Conservation (phyloP, 2,113 vertebrate genomes). For the Aspidoscelis tigris region DNA sequence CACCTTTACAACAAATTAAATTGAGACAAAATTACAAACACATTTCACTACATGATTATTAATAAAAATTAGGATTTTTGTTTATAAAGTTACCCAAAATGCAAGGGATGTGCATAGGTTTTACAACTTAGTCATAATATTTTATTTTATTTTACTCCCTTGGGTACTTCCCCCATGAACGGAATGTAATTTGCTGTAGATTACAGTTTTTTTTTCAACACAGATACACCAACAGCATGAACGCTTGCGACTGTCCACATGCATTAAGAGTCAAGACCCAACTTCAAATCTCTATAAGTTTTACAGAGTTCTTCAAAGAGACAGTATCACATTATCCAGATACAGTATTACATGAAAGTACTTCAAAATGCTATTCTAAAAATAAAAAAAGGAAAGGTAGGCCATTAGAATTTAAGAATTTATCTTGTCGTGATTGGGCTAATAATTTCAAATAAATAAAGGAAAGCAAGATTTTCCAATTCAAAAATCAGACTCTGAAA, state of each 20-base stretch:
- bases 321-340: conserved; percentile 89
- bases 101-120: conserved; percentile 97
- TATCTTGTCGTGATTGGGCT: conserved; percentile 78
- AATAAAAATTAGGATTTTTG: conserved; percentile 90
- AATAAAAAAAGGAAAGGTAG: conserved; percentile 71
- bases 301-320: conserved; percentile 94
- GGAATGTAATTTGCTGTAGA: conserved; percentile 92
- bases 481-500: conserved; percentile 84
- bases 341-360: conserved; percentile 78
- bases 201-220: conserved; percentile 88
- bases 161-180: conserved; percentile 85
- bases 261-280: conserved; percentile 94
- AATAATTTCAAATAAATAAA: conserved; percentile 87
- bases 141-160: conserved; percentile 85
- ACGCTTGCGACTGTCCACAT: conserved; percentile 97
- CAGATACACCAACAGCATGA: conserved; percentile 92
- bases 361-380: conserved; percentile 77
- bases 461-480: conserved; percentile 81
- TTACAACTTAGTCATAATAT: conserved; percentile 86
- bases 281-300: conserved; percentile 92
- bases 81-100: conserved; percentile 94
- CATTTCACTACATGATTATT: conserved; percentile 93
- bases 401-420: conserved; percentile 80
- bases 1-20: conserved; percentile 92
- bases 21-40: conserved; percentile 94